Evolutionary conservation across 2,797 vertebrate genomes (phyloP), one percentile per base, ranked within the genome.

Genomic region (Mycteria americana): DNA sequence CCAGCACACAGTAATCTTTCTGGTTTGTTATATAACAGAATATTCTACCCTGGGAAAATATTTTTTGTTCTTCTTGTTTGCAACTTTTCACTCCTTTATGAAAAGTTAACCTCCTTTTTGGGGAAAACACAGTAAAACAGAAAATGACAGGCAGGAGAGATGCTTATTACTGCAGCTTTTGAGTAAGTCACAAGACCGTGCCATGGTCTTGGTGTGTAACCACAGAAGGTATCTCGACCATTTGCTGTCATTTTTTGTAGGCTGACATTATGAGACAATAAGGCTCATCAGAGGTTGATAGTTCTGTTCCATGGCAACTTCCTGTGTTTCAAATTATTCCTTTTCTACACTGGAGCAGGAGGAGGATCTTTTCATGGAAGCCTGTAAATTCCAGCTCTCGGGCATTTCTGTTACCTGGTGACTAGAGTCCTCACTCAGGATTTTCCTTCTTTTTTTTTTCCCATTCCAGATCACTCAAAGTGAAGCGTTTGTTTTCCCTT

Each of bases 11-110:
- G 68, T 85, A 93, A 88, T 96, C 90, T 94, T 93, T 97, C 91
- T 87, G 91, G 78, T 89, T 93, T 95, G 86, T 95, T 95, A 96
- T 89, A 50, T 88, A 97, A 95, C 92, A 96, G 95, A 96, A 97
- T 96, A 97, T 93, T 95, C 92, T 97, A 93, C 67, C 72, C 87
- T 88, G 88, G 87, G 92, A 97, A 97, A 88, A 31, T 39, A 93
- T 89, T 94, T 96, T 92, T 97, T 97, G 68, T 91, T 89, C 37
- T 23, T 67, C 56, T 80, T 80, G 60, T 91, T 94, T 82, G 54
- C 45, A 85, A 96, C 89, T 94, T 97, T 85, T 90, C 76, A 76
- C 45, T 93, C 64, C 95, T 81, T 93, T 93, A 89, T 93, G 46
- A 87, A 96, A 78, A 93, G 88, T 75, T 93, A 96, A 92, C 51